Base-by-base conservation (phyloP, 2,888 invertebrate genomes). In the Selenia dentaria region DNA sequence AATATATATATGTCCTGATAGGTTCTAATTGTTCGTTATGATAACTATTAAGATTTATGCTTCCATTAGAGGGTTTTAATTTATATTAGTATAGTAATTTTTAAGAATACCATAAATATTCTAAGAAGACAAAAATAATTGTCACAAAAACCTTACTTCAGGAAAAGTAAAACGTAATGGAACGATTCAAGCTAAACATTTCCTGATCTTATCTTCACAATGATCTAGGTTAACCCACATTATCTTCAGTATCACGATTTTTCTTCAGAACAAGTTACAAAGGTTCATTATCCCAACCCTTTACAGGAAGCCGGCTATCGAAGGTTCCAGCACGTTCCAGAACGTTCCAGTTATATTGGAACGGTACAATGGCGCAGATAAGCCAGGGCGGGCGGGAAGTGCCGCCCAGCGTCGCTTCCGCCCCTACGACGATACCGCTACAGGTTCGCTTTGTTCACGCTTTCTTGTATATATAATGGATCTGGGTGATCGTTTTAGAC, bases 361-460 rank as follows among this genome's bases (percentile, higher is more conserved):
- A 47, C 48, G 34, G 39, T 35, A 50, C 43, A 49, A 54, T 51
- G 40, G 37, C 22, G n/a, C 2, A 52, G 51, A 55, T 58, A 58
- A 56, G 51, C 34, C 12, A 38, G 34, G 44, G 35, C 18, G 37
- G 41, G 22, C 16, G 38, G 32, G 16, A 43, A 43, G 33, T 16
- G 25, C 35, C 43, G 36, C 43, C 31, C 43, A 43, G 22, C 12
- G 14, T 40, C 27, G 9, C 40, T 49, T 58, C 52, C 52, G 48
- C 14, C 14, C 32, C 8, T 29, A 33, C 37, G 48, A 53, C 45
- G 44, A 32, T 10, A 16, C 13, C 14, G 32, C 36, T 36, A 37
- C 47, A 35, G 31, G 26, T 1, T 11, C 20, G 9, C 29, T 46
- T 40, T 46, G 39, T 39, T 46, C 35, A 40, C 45, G 24, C 28